These are phyloP conservation scores for Ctena decussata DNA, from an alignment of 2,888 invertebrate species.

Conservation along the genomic window DNA sequence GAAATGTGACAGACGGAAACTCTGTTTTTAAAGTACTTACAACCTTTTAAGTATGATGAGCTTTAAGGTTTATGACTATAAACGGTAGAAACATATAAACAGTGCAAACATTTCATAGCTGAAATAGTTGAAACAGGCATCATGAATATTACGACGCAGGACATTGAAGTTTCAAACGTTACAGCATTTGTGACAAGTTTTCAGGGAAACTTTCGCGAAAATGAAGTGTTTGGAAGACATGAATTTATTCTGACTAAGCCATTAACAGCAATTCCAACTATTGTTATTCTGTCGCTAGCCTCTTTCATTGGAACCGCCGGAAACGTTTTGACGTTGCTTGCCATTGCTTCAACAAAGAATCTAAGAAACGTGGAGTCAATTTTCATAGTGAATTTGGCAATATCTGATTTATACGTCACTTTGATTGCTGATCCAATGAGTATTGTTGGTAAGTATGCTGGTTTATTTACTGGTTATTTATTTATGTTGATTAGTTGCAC, in stretches of 20 bases:
- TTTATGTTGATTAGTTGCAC: too few species aligned
- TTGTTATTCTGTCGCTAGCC: conserved; percentile 15
- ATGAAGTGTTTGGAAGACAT: not conserved
- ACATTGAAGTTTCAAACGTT: not conserved
- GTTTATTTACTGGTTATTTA: too few species aligned
- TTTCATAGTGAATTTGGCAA: conserved; percentile 31
- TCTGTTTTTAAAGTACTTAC: too few species aligned
- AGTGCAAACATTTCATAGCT: not conserved
- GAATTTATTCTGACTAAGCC: conserved; percentile 19
- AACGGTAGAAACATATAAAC: not conserved
- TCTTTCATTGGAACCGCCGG: conserved; percentile 30
- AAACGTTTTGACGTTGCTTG: conserved; percentile 23
- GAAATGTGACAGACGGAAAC: too few species aligned
- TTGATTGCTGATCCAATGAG: conserved; percentile 24
- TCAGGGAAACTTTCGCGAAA: not conserved
- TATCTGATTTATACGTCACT: conserved; percentile 29
- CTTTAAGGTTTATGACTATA: not conserved
- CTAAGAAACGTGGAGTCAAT: conserved; percentile 20
- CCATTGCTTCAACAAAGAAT: conserved; percentile 5
- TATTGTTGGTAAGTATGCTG: conserved; percentile 38
- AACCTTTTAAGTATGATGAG: too few species aligned
- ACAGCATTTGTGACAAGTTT: too few species aligned
- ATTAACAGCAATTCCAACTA: conserved; percentile 4
- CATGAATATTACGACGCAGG: not conserved
- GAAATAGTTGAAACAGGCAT: not conserved